A percentile compares a stretch with the other conserved stretches of the same genome.
phyloP scores from a whole-genome alignment of 2,888 invertebrate genomes.

The Ectemnius lituratus region DNA sequence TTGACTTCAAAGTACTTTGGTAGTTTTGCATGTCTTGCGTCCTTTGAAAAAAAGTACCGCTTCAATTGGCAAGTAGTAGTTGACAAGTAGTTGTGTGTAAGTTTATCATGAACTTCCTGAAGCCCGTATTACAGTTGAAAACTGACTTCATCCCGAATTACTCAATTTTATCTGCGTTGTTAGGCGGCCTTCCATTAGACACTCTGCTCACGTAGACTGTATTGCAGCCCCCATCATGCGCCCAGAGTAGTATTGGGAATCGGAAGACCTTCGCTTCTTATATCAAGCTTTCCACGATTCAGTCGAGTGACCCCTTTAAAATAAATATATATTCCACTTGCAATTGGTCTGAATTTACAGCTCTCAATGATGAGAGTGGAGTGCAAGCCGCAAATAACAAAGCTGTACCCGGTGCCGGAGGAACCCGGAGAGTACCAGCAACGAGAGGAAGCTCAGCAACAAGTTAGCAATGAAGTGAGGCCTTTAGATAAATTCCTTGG shows the following conservation, averaged over 20 bases:
- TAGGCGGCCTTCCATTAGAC: neutral
- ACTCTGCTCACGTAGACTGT: neutral
- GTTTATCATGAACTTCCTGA: neutral
- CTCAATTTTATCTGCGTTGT: neutral
- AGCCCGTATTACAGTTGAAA: neutral
- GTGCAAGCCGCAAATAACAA: conserved; percentile 67
- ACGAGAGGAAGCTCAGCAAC: conserved; percentile 56
- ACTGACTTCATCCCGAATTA: conserved; percentile 2
- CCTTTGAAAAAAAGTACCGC: no score
- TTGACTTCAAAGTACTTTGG: no score
- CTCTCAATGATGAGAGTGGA: conserved; percentile 59
- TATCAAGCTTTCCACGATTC: no score
- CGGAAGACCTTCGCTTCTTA: no score
- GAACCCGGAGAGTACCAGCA: conserved; percentile 46
- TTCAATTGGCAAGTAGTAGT: no score
- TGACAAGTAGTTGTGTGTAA: no score
- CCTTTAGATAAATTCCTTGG: conserved; percentile 68
- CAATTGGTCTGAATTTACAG: conserved; percentile 47
- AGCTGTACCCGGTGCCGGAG: conserved; percentile 61
- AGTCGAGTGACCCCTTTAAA: neutral
- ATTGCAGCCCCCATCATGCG: conserved; percentile 1
- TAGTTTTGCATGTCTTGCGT: no score
- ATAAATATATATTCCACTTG: conserved; percentile 7
- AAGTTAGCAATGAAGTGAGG: conserved; percentile 54
- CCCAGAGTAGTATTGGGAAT: neutral